Percentiles rank a stretch among this genome's conserved stretches.
Conservation (phyloP, 2,888 invertebrate genomes). For the Tenodera sinensis region DNA sequence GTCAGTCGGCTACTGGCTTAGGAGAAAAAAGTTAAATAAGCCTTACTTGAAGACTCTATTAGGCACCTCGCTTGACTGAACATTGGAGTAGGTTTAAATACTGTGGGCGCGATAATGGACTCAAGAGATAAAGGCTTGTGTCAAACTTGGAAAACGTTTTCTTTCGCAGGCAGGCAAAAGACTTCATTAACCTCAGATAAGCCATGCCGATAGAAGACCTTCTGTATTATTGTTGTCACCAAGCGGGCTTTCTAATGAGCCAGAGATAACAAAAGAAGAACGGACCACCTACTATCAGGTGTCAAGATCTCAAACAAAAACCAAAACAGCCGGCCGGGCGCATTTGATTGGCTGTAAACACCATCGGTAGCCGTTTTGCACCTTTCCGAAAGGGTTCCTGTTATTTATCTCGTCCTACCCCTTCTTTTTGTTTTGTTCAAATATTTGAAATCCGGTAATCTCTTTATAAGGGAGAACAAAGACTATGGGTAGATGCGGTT, state of each 20-base stretch:
- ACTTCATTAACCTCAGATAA: neutral
- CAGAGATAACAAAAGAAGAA: neutral
- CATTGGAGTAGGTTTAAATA: neutral
- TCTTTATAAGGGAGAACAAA: neutral
- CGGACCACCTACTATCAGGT: constrained; percentile 5
- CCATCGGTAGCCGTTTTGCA: neutral
- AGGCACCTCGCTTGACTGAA: neutral
- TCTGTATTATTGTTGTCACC: neutral
- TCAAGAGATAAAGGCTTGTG: neutral
- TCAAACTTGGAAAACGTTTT: neutral
- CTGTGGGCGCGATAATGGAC: neutral
- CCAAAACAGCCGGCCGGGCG: neutral
- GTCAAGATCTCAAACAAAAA: constrained; percentile 4
- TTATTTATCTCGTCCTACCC: neutral
- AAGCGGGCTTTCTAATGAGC: neutral
- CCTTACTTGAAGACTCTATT: neutral
- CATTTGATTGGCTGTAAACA: neutral
- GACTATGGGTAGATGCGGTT: neutral
- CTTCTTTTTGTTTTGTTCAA: neutral
- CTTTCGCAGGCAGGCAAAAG: neutral
- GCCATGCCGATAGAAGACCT: neutral
- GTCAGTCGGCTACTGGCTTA: neutral
- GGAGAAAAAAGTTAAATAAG: neutral
- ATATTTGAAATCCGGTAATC: neutral
- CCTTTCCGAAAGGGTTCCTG: neutral